Percentiles rank a stretch among this genome's conserved stretches.
Evolutionary conservation across 2,888 invertebrate genomes (phyloP).

Genomic region (Epinotia demarniana): DNA sequence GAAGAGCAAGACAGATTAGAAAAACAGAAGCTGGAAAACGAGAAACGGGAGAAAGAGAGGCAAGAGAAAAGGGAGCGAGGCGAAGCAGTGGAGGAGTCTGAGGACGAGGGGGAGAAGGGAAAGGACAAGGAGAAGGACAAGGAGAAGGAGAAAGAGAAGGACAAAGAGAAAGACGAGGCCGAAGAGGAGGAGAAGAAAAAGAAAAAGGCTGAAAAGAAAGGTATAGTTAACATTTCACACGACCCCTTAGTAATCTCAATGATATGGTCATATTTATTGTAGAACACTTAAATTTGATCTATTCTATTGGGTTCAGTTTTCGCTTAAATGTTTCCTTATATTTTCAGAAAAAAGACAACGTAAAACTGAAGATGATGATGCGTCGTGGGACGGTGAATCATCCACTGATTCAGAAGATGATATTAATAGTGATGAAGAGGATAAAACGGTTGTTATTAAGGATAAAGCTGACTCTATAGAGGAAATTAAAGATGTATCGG

Average conservation of each 20-base stretch:
- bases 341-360: conserved; percentile 62
- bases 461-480: conserved; percentile 82
- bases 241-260: neutral
- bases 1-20: conserved; percentile 75
- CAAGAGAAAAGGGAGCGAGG: conserved; percentile 62
- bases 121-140: conserved; percentile 23
- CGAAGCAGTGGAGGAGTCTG: conserved; percentile 63
- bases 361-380: conserved; percentile 79
- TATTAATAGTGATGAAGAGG: conserved; percentile 68
- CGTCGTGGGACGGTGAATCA: conserved; percentile 84
- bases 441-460: conserved; percentile 79
- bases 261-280: neutral
- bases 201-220: conserved; percentile 58
- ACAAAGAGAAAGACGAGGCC: conserved; percentile 32
- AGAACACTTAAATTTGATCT: too few relatives aligned
- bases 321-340: conserved; percentile 33
- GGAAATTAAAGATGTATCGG: conserved; percentile 78
- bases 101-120: conserved; percentile 44
- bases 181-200: conserved; percentile 53
- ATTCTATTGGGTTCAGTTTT: neutral
- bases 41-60: conserved; percentile 59
- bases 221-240: conserved; percentile 11
- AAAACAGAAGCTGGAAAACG: conserved; percentile 67
- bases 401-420: conserved; percentile 83
- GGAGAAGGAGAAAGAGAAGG: conserved; percentile 25